These are phyloP conservation scores for Benitochromis conjunctus DNA, from an alignment of 2,113 vertebrate genomes.

Conservation along the genomic window DNA sequence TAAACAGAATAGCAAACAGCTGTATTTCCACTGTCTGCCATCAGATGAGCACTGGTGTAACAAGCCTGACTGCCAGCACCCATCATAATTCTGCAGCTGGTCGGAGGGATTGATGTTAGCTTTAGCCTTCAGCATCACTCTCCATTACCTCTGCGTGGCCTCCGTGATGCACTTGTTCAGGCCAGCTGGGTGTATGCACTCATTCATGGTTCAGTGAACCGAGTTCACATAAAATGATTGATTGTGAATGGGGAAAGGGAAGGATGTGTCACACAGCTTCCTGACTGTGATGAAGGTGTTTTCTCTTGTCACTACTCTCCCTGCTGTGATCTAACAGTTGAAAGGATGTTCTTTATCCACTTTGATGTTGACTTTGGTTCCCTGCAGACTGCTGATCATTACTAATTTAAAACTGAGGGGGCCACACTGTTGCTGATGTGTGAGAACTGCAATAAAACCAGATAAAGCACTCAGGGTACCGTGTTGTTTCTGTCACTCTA, in stretches of 20 bases:
- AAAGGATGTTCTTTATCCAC: conserved; percentile 17
- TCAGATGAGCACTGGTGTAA: neutral
- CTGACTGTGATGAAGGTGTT: neutral
- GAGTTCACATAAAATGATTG: neutral
- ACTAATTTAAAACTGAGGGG: too few relatives aligned
- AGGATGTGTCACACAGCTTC: conserved; percentile 41
- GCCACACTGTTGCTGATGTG: neutral
- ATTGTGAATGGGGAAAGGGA: neutral
- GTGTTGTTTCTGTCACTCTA: accelerated
- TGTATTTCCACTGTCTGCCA: neutral
- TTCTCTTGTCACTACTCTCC: neutral
- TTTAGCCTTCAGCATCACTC: neutral
- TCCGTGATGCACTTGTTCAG: neutral
- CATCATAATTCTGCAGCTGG: neutral
- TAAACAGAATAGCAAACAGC: neutral
- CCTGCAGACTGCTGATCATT: neutral
- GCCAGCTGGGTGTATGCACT: too few relatives aligned
- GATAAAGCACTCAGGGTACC: neutral
- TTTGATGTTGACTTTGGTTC: conserved; percentile 18
- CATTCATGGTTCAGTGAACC: neutral
- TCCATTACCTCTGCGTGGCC: neutral
- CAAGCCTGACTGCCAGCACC: neutral
- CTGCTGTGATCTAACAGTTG: neutral
- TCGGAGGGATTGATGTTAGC: neutral
- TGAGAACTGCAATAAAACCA: neutral